Evolutionary conservation across 2,888 invertebrate genomes (phyloP).

Genomic region (Iphiclides podalirius): DNA sequence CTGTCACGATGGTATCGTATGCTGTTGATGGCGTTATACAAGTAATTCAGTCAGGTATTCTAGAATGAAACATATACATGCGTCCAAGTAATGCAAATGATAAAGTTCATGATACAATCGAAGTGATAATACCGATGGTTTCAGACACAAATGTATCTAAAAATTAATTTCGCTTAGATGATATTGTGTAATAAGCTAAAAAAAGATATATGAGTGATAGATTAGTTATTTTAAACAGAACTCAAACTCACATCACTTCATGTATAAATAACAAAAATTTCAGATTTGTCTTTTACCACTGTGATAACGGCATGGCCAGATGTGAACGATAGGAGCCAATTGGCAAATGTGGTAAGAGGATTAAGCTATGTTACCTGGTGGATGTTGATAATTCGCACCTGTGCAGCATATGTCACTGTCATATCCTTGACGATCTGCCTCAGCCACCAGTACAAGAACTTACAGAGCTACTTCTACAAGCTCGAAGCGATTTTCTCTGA

Average conservation of each 20-base stretch:
- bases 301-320: conserved; percentile 43
- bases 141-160: too few species aligned
- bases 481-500: conserved; percentile 37
- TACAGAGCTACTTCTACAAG: conserved; percentile 43
- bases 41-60: conserved; percentile 29
- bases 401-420: conserved; percentile 33
- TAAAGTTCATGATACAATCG: too few species aligned
- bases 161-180: too few species aligned
- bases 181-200: too few species aligned
- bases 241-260: too few species aligned
- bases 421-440: conserved; percentile 34
- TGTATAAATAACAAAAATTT: not conserved
- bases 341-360: conserved; percentile 30
- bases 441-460: conserved; percentile 41
- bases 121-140: too few species aligned
- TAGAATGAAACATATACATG: too few species aligned
- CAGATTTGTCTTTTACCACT: conserved; percentile 33
- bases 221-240: too few species aligned
- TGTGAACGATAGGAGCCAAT: conserved; percentile 30
- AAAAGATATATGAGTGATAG: too few species aligned
- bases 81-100: too few species aligned
- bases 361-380: conserved; percentile 38
- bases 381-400: conserved; percentile 32
- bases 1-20: conserved; percentile 28
- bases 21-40: conserved; percentile 33